Evolutionary conservation across 2,888 invertebrate species (phyloP).

Genomic region (Machimus atricapillus): DNA sequence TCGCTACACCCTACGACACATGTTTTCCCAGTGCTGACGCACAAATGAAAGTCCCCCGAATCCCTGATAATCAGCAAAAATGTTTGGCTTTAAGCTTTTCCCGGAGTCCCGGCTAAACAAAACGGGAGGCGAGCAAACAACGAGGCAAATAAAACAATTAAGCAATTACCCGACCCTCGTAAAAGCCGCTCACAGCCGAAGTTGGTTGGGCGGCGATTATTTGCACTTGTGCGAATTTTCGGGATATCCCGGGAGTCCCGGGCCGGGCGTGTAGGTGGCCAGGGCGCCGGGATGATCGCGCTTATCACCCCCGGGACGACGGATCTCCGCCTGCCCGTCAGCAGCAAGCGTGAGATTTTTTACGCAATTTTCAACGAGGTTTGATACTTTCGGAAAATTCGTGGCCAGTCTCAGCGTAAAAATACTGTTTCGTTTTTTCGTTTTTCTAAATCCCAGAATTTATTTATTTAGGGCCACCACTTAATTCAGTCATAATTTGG

Average conservation of each 20-base stretch:
- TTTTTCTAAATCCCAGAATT: not conserved
- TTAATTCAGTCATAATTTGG: not conserved
- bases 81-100: slow-evolving; percentile 4
- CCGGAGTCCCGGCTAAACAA: not conserved
- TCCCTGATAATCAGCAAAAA: not conserved
- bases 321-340: not conserved
- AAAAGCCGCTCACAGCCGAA: not conserved
- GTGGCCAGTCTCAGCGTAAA: not conserved
- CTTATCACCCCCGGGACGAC: not conserved
- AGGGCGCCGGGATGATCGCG: not conserved
- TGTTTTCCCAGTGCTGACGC: not conserved
- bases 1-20: not conserved
- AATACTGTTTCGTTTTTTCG: not conserved
- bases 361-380: not conserved
- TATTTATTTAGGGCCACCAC: not conserved
- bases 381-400: not conserved
- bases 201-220: not conserved
- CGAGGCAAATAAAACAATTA: slow-evolving; percentile 24
- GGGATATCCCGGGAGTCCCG: not conserved
- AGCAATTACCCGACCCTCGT: slow-evolving; percentile 9
- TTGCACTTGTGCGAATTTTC: slow-evolving; percentile 4
- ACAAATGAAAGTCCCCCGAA: not conserved
- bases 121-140: not conserved
- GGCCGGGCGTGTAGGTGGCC: not conserved
- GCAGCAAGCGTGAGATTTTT: not conserved